Base-by-base conservation (phyloP, 2,113 vertebrate genomes). In the Trinectes maculatus region DNA sequence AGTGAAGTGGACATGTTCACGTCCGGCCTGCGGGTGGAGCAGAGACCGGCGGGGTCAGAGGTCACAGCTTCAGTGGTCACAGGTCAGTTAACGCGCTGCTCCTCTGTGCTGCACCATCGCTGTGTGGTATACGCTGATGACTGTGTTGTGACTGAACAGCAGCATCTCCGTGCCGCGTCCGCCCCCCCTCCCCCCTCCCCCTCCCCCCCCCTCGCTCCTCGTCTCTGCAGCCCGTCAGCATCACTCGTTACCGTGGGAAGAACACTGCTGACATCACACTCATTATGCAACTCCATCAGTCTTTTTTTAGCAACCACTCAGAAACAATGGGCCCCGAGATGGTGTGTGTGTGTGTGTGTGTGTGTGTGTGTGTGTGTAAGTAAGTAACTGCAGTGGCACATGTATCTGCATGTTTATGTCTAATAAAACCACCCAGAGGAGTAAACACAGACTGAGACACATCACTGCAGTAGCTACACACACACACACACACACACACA, bases 181-280 rank as follows among this genome's bases (percentile, higher is more conserved):
- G 61, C 61, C 64, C 53, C 52, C 51, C 31, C 25, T 36, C 31
- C 65, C 47, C n/a, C 26, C 42, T 56, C n/a, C 29, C 22, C 40
- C 26, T 36, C 71, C 1, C 16, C 2, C 1, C 24, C 68, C 2
- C n/a, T 1, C 2, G 13, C 36, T 53, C 63, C 48, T 26, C 15
- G n/a, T 54, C 55, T 49, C 56, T 13, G 3, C 19, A 12, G 52
- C 60, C 66, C 29, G 2, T 66, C 60, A 61, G 63, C 83, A 42
- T 86, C 86, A 86, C 89, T 80, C 77, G 80, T 87, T 87, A 86
- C 82, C 24, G 63, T 77, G 79, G 68, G 72, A 76, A 79, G 80
- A 86, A 79, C 84, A 82, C 75, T 69, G 85, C 79, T 89, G 88
- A 91, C 88, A 85, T 89, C 87, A 87, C 55, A 48, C 60, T 72